Conservation (phyloP, 2,797 vertebrate species). For the Loriculus beryllinus region DNA sequence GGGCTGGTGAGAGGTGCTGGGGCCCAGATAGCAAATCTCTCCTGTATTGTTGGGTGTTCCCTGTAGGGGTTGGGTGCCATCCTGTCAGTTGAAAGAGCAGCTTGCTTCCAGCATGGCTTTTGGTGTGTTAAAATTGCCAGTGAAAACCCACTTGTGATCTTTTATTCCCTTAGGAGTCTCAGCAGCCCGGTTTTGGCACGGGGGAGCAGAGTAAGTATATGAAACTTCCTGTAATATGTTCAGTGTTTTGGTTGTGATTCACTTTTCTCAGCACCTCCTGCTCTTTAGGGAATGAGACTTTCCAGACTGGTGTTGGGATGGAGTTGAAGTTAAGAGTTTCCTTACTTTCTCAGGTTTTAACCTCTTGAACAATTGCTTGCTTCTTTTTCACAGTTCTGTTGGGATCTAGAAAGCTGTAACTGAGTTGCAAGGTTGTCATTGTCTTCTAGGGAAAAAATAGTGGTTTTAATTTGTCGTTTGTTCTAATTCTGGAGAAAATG, state of each 20-base stretch:
- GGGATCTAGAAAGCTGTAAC: not conserved
- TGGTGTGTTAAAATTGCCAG: not conserved
- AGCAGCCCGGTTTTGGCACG: slow-evolving; percentile 82
- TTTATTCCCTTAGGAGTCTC: slow-evolving; percentile 82
- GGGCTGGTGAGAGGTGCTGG: not conserved
- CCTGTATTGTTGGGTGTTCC: not conserved
- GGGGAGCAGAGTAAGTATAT: slow-evolving; percentile 91
- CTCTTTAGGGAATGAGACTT: slow-evolving; percentile 12
- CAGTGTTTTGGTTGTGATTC: not conserved
- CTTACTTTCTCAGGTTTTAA: not conserved
- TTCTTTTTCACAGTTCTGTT: not conserved
- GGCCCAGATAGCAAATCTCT: not conserved
- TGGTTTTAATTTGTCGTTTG: not conserved
- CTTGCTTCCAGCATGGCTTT: not conserved
- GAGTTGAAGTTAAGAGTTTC: not conserved
- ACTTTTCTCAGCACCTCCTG: not conserved
- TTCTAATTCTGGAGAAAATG: not conserved
- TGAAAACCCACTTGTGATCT: not conserved
- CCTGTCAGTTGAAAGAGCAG: not conserved
- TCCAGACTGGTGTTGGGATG: not conserved
- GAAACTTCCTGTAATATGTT: slow-evolving; percentile 2
- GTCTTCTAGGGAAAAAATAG: rapidly evolving
- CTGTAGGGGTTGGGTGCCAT: not conserved
- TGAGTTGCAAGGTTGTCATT: not conserved
- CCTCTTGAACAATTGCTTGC: not conserved